Evolutionary conservation across 1,140 invertebrate genomes (phyloP), one percentile per base, ranked within the genome.

Genomic region (Micrasema longulum): DNA sequence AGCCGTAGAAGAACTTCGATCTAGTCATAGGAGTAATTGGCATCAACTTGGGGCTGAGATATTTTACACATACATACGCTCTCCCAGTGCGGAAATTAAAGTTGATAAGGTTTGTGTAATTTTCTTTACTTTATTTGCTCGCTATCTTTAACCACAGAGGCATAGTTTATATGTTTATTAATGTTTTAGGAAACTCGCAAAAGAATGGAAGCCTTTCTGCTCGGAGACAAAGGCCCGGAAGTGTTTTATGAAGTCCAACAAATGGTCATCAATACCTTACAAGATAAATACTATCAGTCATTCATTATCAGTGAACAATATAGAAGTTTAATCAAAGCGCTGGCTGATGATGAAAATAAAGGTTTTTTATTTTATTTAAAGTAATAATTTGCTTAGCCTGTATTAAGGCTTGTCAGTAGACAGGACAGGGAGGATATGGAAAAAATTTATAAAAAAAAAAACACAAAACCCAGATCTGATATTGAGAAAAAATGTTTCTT

Each of bases 1-100:
- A 76, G 92, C 92, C n/a, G 93, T 96, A 0, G 94, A 97, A 78
- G 93, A 95, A 81, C 83, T 97, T 64, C 88, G 91, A 71, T 85
- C 88, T 53, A 88, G 92, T 12, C 89, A 89, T 64, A 87, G 90
- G 76, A 90, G 89, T 63, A 88, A 89, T 65, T 93, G 92, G 87
- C 94, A 96, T 83, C 93, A 96, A 75, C 81, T 96, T n/a, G 95
- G 92, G 11, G 92, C 92, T 31, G 94, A 96, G 79, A 94, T 96
- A 74, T 96, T 95, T 83, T 94, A 96, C 77, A 94, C 93, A 11
- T 96, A 93, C 77, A 92, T 96, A 69, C 86, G 91, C 69, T 91
- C 91, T 50, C 90, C 91, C 5, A 91, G 89, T 66, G 90, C 91
- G 1, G 91, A 92, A 79, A 91, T 95, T 68, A 93, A 93, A 85